Evolutionary conservation across 2,113 vertebrate genomes (phyloP).

Genomic region (Semnornis frantzii): DNA sequence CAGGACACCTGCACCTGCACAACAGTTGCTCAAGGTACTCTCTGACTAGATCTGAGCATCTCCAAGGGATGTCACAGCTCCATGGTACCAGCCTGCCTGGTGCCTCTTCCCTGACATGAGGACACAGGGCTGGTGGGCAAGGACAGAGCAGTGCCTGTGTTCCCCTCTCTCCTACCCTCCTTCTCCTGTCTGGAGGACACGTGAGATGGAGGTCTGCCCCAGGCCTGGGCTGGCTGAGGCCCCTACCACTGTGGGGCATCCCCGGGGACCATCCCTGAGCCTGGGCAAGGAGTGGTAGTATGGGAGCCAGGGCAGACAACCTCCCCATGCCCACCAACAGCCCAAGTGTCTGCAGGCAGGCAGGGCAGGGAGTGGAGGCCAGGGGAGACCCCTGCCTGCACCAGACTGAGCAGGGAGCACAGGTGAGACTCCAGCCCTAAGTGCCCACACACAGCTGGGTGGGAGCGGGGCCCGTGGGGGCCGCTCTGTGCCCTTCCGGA

Average conservation of each 20-base stretch:
- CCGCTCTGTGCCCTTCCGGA: not conserved
- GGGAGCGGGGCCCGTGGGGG: fast-evolving
- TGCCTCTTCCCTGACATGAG: fast-evolving
- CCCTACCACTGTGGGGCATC: fast-evolving
- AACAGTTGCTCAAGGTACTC: not conserved
- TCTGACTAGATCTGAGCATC: not conserved
- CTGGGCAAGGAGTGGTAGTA: no score
- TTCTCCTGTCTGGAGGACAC: fast-evolving
- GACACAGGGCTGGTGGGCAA: fast-evolving
- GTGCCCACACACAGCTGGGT: not conserved
- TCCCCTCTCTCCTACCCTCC: fast-evolving
- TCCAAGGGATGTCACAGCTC: not conserved
- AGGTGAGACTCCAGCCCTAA: not conserved
- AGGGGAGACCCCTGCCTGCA: not conserved
- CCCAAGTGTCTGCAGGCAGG: no score
- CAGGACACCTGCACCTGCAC: not conserved
- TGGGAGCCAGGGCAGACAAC: not conserved
- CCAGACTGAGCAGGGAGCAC: no score
- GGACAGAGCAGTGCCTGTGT: fast-evolving
- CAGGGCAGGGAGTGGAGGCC: no score
- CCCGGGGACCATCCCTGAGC: fast-evolving
- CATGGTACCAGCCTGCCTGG: fast-evolving
- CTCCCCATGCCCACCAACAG: not conserved
- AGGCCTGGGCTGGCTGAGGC: not conserved
- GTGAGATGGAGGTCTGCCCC: not conserved